Evolutionary conservation across 2,113 vertebrate genomes (phyloP).

Genomic region (Globicephala melas): DNA sequence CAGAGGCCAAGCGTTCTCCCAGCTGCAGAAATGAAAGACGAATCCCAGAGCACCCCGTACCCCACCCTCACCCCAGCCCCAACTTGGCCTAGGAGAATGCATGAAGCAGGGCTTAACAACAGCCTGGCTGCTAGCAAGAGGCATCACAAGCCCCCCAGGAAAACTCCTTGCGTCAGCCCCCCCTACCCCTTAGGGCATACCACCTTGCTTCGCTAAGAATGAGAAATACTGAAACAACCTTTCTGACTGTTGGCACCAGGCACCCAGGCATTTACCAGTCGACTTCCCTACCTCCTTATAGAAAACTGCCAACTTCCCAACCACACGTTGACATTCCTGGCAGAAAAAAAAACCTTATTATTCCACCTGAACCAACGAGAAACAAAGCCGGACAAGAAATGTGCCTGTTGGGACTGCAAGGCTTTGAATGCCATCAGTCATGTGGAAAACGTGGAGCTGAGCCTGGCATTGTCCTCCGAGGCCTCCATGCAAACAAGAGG

Average conservation of each 20-base stretch:
- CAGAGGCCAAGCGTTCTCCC: slow-evolving; percentile 22
- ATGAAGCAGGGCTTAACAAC: neutral
- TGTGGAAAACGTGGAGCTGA: slow-evolving; percentile 38
- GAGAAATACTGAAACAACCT: neutral
- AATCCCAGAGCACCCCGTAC: neutral
- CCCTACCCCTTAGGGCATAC: too few species aligned
- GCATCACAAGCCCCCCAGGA: neutral
- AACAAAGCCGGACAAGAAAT: slow-evolving; percentile 48
- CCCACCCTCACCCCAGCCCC: neutral
- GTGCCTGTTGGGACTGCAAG: slow-evolving; percentile 27
- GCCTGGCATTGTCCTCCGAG: neutral
- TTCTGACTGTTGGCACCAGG: neutral
- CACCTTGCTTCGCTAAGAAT: neutral
- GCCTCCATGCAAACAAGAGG: neutral
- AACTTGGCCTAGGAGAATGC: neutral
- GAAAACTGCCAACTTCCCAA: slow-evolving; percentile 28
- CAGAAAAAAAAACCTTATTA: slow-evolving; percentile 16
- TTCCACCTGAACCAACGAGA: slow-evolving; percentile 55
- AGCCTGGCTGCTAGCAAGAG: neutral
- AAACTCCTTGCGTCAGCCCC: neutral
- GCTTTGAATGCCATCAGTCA: slow-evolving; percentile 47
- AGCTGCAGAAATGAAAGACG: slow-evolving; percentile 46
- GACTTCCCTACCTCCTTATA: neutral
- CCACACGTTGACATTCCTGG: slow-evolving; percentile 39
- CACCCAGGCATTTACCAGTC: neutral